Percentiles rank a stretch among this genome's conserved stretches.
Evolutionary conservation across 2,113 vertebrate species (phyloP).

Genomic region (Tyto alba): DNA sequence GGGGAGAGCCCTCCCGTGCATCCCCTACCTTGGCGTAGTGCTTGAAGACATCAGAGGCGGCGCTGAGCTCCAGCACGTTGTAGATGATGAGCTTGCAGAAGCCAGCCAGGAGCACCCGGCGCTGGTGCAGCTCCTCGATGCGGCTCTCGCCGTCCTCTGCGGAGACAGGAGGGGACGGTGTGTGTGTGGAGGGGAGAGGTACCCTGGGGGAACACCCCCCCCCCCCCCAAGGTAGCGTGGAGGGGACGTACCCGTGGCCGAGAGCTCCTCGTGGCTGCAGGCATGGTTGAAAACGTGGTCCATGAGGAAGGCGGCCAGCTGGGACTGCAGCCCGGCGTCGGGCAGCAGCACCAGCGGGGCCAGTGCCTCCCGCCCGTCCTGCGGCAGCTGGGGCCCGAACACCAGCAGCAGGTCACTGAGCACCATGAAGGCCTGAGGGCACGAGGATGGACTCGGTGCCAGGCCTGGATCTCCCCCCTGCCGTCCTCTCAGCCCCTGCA

Average conservation of each 20-base stretch:
- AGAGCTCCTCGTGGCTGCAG: constrained; percentile 62
- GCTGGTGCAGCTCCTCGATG: constrained; percentile 74
- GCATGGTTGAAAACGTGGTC: constrained; percentile 81
- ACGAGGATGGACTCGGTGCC: not conserved
- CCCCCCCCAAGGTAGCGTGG: fast-evolving
- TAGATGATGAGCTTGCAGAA: constrained; percentile 87
- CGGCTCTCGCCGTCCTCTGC: constrained; percentile 49
- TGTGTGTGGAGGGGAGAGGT: too few species aligned
- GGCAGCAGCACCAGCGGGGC: constrained; percentile 63
- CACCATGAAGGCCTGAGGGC: constrained; percentile 79
- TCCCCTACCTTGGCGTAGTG: constrained; percentile 81
- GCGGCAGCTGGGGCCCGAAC: constrained; percentile 64
- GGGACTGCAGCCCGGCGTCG: constrained; percentile 74
- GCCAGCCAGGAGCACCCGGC: constrained; percentile 80
- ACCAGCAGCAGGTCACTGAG: constrained; percentile 86
- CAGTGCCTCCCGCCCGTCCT: constrained; percentile 52
- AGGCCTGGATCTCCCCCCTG: too few species aligned
- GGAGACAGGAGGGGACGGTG: not conserved
- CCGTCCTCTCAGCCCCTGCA: not conserved
- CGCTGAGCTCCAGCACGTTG: constrained; percentile 77
- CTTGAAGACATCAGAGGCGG: constrained; percentile 83
- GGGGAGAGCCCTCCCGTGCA: not conserved
- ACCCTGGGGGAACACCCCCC: too few species aligned
- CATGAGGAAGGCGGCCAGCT: constrained; percentile 83
- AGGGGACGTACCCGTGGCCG: not conserved